phyloP scores from a whole-genome alignment of 2,797 vertebrate species.

The Parauchenoglanis punctatus region DNA sequence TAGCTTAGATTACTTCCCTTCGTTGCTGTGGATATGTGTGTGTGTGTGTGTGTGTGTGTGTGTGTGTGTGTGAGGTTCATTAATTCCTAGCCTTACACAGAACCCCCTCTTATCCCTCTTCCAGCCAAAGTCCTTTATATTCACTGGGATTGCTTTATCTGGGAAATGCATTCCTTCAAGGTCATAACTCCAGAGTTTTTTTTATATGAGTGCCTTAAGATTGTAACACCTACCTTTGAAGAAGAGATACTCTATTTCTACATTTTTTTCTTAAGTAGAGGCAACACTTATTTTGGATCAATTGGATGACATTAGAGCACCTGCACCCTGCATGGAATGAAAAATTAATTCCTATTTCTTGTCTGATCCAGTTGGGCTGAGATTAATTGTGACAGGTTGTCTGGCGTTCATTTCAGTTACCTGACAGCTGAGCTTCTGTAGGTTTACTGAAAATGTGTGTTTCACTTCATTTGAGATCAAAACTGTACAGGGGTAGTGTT shows the following conservation, averaged over 20 bases:
- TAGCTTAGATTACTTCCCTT: constrained; percentile 39
- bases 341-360: constrained; percentile 27
- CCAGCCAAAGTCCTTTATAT: constrained; percentile 23
- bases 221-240: neutral
- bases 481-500: neutral
- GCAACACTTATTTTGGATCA: constrained; percentile 7
- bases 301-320: neutral
- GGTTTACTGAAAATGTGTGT: constrained; percentile 12
- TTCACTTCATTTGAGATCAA: neutral
- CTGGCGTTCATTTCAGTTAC: constrained; percentile 4
- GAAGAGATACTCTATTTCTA: neutral
- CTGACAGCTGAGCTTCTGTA: constrained; percentile 18
- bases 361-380: constrained; percentile 22
- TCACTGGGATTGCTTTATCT: constrained; percentile 22
- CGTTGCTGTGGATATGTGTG: neutral
- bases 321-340: constrained; percentile 3
- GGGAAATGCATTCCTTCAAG: constrained; percentile 43
- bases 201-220: neutral
- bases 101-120: neutral
- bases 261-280: neutral
- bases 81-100: constrained; percentile 24
- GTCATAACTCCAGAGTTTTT: neutral
- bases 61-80: constrained; percentile 36
- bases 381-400: constrained; percentile 25
- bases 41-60: constrained; percentile 7